phyloP scores from a whole-genome alignment of 2,888 invertebrate genomes.

The Thecocarcelia acutangulata region DNA sequence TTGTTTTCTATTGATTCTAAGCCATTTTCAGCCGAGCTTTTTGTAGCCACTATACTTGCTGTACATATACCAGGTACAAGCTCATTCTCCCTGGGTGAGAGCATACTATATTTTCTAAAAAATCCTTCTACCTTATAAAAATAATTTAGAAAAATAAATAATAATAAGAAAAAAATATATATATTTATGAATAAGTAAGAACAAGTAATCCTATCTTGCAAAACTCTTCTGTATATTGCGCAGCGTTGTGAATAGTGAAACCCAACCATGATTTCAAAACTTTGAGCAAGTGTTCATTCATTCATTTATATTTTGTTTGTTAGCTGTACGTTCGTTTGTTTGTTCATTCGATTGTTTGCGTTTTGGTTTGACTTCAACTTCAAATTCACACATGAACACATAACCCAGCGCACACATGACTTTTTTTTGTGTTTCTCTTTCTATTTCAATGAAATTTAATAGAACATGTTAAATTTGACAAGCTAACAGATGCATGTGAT shows the following conservation, averaged over 20 bases:
- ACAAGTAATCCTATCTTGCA: constrained; percentile 1
- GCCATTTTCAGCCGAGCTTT: no score
- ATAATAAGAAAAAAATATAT: no score
- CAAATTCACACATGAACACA: constrained; percentile 55
- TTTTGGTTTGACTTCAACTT: constrained; percentile 61
- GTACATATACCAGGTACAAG: no score
- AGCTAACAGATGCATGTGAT: constrained; percentile 71
- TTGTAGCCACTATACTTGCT: no score
- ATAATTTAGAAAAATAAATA: no score
- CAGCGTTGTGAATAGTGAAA: constrained; percentile 18
- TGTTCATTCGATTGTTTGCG: constrained; percentile 51
- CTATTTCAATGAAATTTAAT: constrained; percentile 69
- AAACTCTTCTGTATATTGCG: constrained; percentile 32
- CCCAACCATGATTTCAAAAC: constrained; percentile 55
- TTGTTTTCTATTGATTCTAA: no score
- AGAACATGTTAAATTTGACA: constrained; percentile 72
- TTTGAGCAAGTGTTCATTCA: constrained; percentile 57
- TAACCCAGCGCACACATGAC: constrained; percentile 2
- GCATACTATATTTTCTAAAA: no score
- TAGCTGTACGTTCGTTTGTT: constrained; percentile 21
- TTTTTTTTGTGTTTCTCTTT: constrained; percentile 51
- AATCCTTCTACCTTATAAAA: no score
- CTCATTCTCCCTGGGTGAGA: no score
- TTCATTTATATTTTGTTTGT: constrained; percentile 35
- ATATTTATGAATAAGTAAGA: not conserved